Percentiles rank a stretch among this genome's conserved stretches.
Conservation (phyloP, 1,140 invertebrate species). For the Drosophila ogumai region DNA sequence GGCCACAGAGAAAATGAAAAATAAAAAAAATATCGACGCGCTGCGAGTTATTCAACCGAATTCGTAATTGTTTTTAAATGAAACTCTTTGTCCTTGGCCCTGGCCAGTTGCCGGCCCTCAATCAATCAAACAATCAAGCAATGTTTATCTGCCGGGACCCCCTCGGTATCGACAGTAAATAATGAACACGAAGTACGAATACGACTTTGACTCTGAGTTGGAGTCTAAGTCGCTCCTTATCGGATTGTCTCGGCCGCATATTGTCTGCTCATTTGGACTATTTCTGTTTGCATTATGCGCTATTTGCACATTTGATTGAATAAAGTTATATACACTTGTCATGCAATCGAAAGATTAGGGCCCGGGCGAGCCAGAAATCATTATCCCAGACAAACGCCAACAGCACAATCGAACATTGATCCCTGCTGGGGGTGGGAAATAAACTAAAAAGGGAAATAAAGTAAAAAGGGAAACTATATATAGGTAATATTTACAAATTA, state of each 20-base stretch:
- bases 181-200: slow-evolving; percentile 31
- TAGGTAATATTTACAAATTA: not conserved
- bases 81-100: slow-evolving; percentile 61
- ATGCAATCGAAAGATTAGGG: slow-evolving; percentile 75
- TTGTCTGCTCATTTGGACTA: slow-evolving; percentile 46
- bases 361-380: slow-evolving; percentile 29
- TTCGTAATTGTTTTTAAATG: slow-evolving; percentile 76
- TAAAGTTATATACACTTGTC: slow-evolving; percentile 70
- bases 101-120: slow-evolving; percentile 24
- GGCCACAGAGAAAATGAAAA: slow-evolving; percentile 25
- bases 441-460: not conserved
- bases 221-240: slow-evolving; percentile 25
- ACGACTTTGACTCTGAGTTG: not conserved
- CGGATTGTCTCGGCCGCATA: slow-evolving; percentile 19
- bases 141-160: slow-evolving; percentile 41
- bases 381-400: not conserved
- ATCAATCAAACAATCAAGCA: slow-evolving; percentile 50
- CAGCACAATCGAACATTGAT: slow-evolving; percentile 2
- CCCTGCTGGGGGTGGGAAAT: not conserved
- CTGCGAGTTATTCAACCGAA: slow-evolving; percentile 51
- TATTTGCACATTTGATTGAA: slow-evolving; percentile 68
- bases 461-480: not conserved
- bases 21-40: slow-evolving; percentile 41
- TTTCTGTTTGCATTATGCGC: slow-evolving; percentile 50
- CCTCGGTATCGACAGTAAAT: slow-evolving; percentile 66